Percentiles rank a stretch among this genome's conserved stretches.
Conservation (phyloP, 2,888 invertebrate genomes). For the Cotesia congregata region DNA sequence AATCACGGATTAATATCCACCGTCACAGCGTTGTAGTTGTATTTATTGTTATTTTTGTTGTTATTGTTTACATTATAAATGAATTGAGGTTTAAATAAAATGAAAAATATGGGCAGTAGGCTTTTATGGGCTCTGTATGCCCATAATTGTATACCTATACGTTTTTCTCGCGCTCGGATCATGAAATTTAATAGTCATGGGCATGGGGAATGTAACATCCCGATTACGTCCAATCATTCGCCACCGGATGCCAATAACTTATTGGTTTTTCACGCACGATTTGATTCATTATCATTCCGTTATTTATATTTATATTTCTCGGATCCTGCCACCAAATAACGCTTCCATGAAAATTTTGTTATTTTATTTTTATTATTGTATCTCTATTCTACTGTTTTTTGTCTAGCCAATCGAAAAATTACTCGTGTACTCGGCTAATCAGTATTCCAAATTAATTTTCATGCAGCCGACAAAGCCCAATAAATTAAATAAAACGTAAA, state of each 20-base stretch:
- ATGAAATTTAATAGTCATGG: conserved; percentile 24
- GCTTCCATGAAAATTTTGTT: conserved; percentile 29
- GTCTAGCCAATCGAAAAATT: conserved; percentile 27
- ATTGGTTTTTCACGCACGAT: conserved; percentile 68
- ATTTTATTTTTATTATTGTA: neutral
- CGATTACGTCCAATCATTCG: conserved; percentile 63
- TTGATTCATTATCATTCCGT: conserved; percentile 69
- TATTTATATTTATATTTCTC: conserved; percentile 63
- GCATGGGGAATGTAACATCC: conserved; percentile 30
- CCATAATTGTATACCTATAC: conserved; percentile 28
- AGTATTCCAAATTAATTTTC: conserved; percentile 42
- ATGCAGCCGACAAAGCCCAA: conserved; percentile 23
- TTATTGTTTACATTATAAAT: neutral
- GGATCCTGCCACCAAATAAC: conserved; percentile 6
- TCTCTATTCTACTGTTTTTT: neutral
- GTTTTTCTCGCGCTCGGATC: conserved; percentile 6
- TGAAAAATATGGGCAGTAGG: conserved; percentile 69
- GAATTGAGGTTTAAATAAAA: conserved; percentile 58
- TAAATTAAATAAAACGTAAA: conserved; percentile 33
- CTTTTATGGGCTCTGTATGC: conserved; percentile 58
- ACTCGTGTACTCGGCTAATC: conserved; percentile 27
- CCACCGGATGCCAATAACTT: conserved; percentile 63
- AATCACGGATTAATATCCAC: neutral
- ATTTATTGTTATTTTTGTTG: neutral
- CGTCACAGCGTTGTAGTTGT: neutral